Base-by-base conservation (phyloP, 2,113 vertebrate genomes). In the Microcebus lehilahytsara region DNA sequence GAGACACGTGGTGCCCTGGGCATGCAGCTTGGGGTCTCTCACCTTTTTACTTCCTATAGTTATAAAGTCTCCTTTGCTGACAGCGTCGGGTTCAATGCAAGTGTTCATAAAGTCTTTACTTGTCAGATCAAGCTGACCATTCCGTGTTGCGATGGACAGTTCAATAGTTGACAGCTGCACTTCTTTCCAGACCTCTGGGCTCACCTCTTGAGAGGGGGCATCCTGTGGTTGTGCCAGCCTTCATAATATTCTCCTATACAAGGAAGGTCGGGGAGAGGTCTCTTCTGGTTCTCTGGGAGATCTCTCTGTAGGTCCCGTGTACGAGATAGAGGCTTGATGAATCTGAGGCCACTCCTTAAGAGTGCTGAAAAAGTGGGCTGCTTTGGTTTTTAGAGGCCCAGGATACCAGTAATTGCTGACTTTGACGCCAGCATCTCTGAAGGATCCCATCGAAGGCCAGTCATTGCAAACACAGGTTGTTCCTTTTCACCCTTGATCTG, bases 321-420 rank as follows among this genome's bases (percentile, higher is more conserved):
- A 99, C 0, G 97, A 98, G 49, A 99, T 97, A 1, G 98, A 99
- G 93, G 99, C 99, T 25, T 99, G 97, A 79, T 97, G 99, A 9
- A 96, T 98, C 98, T 99, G 99, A 83, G 99, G 99, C 99, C 99
- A 99, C 81, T 99, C 99, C 99, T 99, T 95, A 46, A 46, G 42
- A 46, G 42, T 46, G 42, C 42, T 46, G 6, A 46, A 46, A 46
- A 46, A 46, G 42, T 46, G 42, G 42, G 42, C 42, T 46, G 42
- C 42, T 46, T 46, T 46, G 42, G 42, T 46, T 46, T 46, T 46
- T 46, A 46, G 42, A 46, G 42, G 42, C 42, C 42, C 42, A 46
- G 7, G 42, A 46, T 46, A 8, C 42, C 42, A 46, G 42, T 46
- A 46, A 46, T 8, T 46, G 42, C 42, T 46, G 7, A 46, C 42